Conservation (phyloP, 53 echinoderm and acorn worm genomes). For the Apostichopus leukothele region DNA sequence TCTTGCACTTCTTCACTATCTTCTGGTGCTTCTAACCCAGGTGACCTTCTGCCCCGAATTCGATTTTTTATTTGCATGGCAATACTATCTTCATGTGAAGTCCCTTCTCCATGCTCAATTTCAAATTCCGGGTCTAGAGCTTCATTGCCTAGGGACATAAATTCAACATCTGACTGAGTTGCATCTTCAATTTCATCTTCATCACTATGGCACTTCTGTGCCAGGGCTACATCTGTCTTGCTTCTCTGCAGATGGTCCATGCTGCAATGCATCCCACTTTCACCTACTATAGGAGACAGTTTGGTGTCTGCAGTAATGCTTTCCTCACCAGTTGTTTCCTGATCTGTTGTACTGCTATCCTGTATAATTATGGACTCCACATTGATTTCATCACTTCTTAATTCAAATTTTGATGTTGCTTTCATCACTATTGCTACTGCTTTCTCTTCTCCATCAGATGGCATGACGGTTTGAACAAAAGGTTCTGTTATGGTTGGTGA, state of each 20-base stretch:
- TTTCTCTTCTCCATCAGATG: background rate
- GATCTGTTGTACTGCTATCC: background rate
- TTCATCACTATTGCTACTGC: background rate
- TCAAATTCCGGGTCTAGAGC: slow-evolving; percentile 45
- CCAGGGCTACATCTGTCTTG: background rate
- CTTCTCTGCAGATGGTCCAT: background rate
- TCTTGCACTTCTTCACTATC: slow-evolving; percentile 7
- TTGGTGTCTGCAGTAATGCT: background rate
- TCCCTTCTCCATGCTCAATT: slow-evolving; percentile 42
- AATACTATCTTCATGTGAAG: slow-evolving; percentile 45
- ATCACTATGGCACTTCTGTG: background rate
- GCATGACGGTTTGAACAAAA: background rate
- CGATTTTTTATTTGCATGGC: slow-evolving; percentile 49
- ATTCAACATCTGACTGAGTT: slow-evolving; percentile 1
- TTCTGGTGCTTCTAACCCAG: slow-evolving; percentile 43
- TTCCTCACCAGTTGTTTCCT: background rate
- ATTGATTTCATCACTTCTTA: no score
- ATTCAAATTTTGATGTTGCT: no score
- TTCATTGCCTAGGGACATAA: background rate
- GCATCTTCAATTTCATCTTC: background rate
- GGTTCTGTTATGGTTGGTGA: background rate
- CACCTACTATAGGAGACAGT: background rate
- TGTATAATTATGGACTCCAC: no score
- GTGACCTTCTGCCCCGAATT: slow-evolving; percentile 44
- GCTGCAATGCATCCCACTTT: background rate